Conservation (phyloP, 2,113 vertebrate species). For the Oryzias javanicus region DNA sequence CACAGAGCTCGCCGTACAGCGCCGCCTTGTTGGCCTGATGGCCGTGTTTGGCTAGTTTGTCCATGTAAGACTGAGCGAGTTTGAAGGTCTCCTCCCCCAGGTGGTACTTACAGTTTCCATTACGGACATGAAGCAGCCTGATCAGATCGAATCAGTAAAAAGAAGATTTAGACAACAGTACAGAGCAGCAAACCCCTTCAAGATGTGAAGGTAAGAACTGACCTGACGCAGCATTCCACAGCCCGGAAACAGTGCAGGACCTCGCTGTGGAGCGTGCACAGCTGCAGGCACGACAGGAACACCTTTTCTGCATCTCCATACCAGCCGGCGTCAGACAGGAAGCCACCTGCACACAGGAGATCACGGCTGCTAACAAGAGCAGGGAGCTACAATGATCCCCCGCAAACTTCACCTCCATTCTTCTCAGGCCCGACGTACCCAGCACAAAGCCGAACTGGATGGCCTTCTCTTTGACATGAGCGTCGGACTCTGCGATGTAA, state of each 20-base stretch:
- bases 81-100: slow-evolving; percentile 98
- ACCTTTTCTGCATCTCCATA: slow-evolving; percentile 98
- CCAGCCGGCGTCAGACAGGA: slow-evolving; percentile 97
- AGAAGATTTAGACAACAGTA: neutral
- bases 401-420: neutral
- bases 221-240: slow-evolving; percentile 97
- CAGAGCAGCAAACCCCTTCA: neutral
- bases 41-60: slow-evolving; percentile 93
- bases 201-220: slow-evolving; percentile 12
- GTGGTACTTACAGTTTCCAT: slow-evolving; percentile 97
- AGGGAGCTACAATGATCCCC: neutral
- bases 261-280: slow-evolving; percentile 94
- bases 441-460: slow-evolving; percentile 97
- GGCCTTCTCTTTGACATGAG: slow-evolving; percentile 95
- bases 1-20: slow-evolving; percentile 94
- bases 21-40: slow-evolving; percentile 97
- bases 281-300: slow-evolving; percentile 95
- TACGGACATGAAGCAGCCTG: slow-evolving; percentile 95
- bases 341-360: slow-evolving; percentile 82
- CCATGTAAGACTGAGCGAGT: slow-evolving; percentile 95
- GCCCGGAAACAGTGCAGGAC: slow-evolving; percentile 96
- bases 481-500: slow-evolving; percentile 94
- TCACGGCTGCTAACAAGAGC: neutral
- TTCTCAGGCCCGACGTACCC: slow-evolving; percentile 72
- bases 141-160: neutral